Conservation (phyloP, 2,797 vertebrate species). For the Labeo calbasu region DNA sequence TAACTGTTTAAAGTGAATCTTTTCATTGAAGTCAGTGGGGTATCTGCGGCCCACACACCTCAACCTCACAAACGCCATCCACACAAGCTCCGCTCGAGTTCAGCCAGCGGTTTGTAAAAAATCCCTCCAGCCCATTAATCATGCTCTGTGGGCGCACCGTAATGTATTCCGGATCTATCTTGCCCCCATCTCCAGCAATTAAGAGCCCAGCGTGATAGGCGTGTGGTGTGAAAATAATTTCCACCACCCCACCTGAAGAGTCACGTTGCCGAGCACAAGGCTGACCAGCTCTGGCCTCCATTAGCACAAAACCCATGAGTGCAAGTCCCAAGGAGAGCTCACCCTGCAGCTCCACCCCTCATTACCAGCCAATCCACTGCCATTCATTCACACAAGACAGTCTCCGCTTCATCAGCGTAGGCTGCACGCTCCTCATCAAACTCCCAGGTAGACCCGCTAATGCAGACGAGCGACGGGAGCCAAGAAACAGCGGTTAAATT, state of each 20-base stretch:
- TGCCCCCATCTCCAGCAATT: slow-evolving; percentile 76
- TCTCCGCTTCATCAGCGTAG: slow-evolving; percentile 24
- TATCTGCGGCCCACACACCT: slow-evolving; percentile 44
- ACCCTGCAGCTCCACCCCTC: background rate
- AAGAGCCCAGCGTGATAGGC: slow-evolving; percentile 76
- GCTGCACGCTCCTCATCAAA: slow-evolving; percentile 17
- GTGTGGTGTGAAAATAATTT: slow-evolving; percentile 78
- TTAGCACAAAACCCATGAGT: slow-evolving; percentile 37
- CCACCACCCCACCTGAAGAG: slow-evolving; percentile 64
- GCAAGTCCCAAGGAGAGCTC: slow-evolving; percentile 3
- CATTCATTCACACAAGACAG: slow-evolving; percentile 13
- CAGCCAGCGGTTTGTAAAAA: slow-evolving; percentile 63
- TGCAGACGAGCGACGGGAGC: slow-evolving; percentile 29
- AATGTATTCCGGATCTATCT: slow-evolving; percentile 73
- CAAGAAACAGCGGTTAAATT: slow-evolving; percentile 30
- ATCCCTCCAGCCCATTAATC: slow-evolving; percentile 77
- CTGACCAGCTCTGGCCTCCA: slow-evolving; percentile 24
- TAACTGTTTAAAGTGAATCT: slow-evolving; percentile 17
- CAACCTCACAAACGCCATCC: slow-evolving; percentile 61
- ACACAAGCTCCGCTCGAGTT: slow-evolving; percentile 61
- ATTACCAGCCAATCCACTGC: slow-evolving; percentile 24
- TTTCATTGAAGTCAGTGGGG: slow-evolving; percentile 46
- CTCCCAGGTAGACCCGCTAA: slow-evolving; percentile 28
- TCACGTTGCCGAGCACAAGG: background rate
- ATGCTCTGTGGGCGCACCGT: slow-evolving; percentile 70